Base-by-base conservation (phyloP, 2,113 vertebrate genomes). In the Lophura nycthemera region DNA sequence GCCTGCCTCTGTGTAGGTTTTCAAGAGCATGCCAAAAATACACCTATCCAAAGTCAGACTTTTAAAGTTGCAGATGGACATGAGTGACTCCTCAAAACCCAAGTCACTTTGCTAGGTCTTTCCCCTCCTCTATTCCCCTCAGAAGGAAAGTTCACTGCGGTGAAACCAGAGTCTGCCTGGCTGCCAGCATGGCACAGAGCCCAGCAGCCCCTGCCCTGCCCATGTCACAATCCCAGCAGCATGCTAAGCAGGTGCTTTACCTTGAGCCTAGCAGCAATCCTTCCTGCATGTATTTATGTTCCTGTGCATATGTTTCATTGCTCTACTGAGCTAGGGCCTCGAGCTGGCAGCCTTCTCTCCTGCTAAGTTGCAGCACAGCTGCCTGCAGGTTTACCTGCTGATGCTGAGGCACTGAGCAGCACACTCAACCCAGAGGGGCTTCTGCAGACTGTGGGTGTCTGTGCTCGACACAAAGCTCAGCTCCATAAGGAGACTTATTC, bases 401-500 rank as follows among this genome's bases (percentile, higher is more conserved):
- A 34, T 14, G 56, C 1, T 27, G 5, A 16, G 8, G 47, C 36
- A 13, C 1, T 8, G 3, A 9, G 75, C 56, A 60, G 30, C 0
- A 2, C 22, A 14, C 80, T 78, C 73, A 32, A 61, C 50, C 5
- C 16, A 64, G 71, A 45, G 10, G 2, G 1, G 29, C 71, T 64
- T 60, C 73, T 48, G 66, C 82, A 66, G 86, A 63, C 40, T 25
- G 12, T 0, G 13, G 83, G 32, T 29, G 65, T 30, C 57, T 89
- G 67, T 8, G 13, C 61, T 54, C n/a, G 18, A 5, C 0, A 1
- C 22, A 8, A 4, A 4, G 57, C 13, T 71, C 59, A n/a, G 50
- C 45, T 73, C 20, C 22, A 7, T 2, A 0, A 86, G 73, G 24
- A 74, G 43, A 36, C 38, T 19, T 27, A 75, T 36, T 17, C 43